These are phyloP conservation scores for Diadema setosum DNA, from an alignment of 35 echinoderm and acorn worm genomes.

Conservation along the genomic window DNA sequence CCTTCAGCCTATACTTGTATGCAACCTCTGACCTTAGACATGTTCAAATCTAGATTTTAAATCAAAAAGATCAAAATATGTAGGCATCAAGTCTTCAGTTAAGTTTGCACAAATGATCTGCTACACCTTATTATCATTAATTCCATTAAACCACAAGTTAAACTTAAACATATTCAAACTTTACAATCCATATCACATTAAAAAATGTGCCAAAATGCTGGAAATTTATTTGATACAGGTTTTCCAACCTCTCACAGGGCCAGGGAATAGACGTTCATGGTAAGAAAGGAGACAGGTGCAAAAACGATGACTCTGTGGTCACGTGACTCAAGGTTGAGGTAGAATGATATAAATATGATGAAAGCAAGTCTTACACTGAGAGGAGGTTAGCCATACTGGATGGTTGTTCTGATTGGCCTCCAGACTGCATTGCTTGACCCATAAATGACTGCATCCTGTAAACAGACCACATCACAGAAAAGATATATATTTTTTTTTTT, in stretches of 20 bases:
- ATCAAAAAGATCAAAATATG: too few species aligned
- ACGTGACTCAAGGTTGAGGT: background rate
- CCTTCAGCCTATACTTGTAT: too few species aligned
- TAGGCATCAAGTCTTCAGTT: too few species aligned
- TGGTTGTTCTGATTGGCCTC: background rate
- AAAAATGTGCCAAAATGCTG: background rate
- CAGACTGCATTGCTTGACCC: constrained; percentile 55
- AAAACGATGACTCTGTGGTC: background rate
- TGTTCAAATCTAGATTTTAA: too few species aligned
- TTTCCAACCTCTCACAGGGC: background rate
- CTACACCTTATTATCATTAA: too few species aligned
- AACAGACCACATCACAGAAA: background rate
- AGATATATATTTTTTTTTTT: background rate
- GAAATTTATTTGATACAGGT: background rate
- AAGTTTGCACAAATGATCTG: too few species aligned
- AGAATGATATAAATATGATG: background rate
- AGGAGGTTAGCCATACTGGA: constrained; percentile 53
- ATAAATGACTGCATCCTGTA: constrained; percentile 63
- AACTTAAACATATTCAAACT: background rate
- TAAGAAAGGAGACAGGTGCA: background rate
- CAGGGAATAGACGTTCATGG: background rate
- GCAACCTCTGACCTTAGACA: too few species aligned
- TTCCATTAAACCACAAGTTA: too few species aligned
- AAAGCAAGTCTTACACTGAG: constrained; percentile 52
- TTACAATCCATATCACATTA: background rate